Conservation (phyloP, 2,888 invertebrate species). For the Cryptocephalus primarius region DNA sequence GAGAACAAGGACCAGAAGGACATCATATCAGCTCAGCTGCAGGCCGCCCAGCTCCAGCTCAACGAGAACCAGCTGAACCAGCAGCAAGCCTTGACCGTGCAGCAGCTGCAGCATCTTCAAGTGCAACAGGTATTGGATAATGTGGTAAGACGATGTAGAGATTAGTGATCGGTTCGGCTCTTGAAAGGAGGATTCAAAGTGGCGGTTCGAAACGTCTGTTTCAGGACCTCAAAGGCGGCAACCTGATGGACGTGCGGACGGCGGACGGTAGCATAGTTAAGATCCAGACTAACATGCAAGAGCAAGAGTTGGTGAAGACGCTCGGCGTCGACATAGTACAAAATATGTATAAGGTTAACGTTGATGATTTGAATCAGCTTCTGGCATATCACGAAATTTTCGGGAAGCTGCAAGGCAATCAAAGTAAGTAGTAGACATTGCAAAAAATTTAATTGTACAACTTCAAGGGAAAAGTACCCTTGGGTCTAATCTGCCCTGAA, state of each 20-base stretch:
- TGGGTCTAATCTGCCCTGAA: no score
- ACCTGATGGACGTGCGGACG: conserved; percentile 52
- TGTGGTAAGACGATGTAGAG: conserved; percentile 20
- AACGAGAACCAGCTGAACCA: conserved; percentile 41
- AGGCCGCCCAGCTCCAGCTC: conserved; percentile 42
- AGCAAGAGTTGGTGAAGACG: conserved; percentile 49
- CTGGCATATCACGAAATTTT: conserved; percentile 81
- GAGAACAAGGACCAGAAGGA: conserved; percentile 36
- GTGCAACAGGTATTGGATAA: conserved; percentile 48
- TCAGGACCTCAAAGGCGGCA: conserved; percentile 33
- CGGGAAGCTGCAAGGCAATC: conserved; percentile 52
- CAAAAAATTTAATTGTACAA: no score
- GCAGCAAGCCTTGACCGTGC: conserved; percentile 31
- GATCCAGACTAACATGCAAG: conserved; percentile 53
- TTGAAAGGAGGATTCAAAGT: background rate
- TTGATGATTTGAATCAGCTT: conserved; percentile 75
- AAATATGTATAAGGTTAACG: conserved; percentile 64
- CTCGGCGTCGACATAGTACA: conserved; percentile 62
- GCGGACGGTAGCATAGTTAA: conserved; percentile 64
- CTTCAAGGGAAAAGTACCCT: no score
- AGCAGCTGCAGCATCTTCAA: conserved; percentile 35
- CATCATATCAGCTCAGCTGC: conserved; percentile 29
- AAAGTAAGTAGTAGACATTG: conserved; percentile 10
- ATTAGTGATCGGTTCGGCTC: background rate
- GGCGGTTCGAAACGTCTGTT: conserved; percentile 7